Evolutionary conservation across 2,113 vertebrate genomes (phyloP).

Genomic region (Procavia capensis): DNA sequence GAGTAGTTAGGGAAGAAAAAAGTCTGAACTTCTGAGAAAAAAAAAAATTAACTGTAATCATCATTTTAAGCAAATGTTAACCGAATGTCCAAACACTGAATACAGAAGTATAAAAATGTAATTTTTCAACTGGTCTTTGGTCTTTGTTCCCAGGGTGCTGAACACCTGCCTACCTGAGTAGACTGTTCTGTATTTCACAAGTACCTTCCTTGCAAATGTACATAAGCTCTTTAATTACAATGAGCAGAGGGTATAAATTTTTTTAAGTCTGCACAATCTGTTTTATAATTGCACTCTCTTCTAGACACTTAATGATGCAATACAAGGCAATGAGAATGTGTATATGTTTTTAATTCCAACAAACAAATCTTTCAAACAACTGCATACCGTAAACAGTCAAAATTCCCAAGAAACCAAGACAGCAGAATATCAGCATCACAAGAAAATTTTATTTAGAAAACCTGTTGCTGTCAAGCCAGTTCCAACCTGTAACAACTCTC

Average conservation of each 20-base stretch:
- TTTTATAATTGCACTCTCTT: neutral
- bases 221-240: constrained; percentile 11
- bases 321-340: neutral
- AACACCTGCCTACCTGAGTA: neutral
- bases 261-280: neutral
- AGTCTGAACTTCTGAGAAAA: neutral
- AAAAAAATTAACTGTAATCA: neutral
- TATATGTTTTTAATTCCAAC: neutral
- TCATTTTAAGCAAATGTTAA: constrained; percentile 41
- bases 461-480: too few relatives aligned
- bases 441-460: too few relatives aligned
- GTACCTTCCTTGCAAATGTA: neutral
- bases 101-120: too few relatives aligned
- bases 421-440: neutral
- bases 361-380: neutral
- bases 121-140: constrained; percentile 7
- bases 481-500: too few relatives aligned
- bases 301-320: neutral
- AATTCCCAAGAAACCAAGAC: neutral
- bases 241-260: neutral
- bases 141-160: neutral
- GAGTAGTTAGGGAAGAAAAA: neutral
- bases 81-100: too few relatives aligned
- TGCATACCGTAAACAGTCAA: neutral
- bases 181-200: neutral